Conservation (phyloP, 2,797 vertebrate genomes). For the Kryptopterus vitreolus region DNA sequence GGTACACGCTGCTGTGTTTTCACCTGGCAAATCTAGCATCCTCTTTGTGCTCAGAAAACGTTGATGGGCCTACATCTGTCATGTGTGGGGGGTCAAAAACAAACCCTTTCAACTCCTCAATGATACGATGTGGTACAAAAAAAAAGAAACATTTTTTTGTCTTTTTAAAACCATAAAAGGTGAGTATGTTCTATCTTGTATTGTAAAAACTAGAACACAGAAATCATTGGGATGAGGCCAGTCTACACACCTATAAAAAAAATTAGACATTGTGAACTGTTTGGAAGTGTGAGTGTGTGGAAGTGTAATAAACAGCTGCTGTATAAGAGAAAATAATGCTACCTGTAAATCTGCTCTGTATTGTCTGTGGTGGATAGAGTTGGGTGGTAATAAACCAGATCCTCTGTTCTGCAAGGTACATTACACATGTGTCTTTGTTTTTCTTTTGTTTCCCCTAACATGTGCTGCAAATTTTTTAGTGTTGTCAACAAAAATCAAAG, state of each 20-base stretch:
- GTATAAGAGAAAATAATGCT: conserved; percentile 74
- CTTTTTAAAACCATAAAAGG: conserved; percentile 55
- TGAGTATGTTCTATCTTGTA: conserved; percentile 60
- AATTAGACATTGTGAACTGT: conserved; percentile 69
- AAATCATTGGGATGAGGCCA: conserved; percentile 62
- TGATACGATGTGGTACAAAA: conserved; percentile 63
- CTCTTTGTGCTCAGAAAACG: conserved; percentile 69
- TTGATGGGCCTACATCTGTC: conserved; percentile 64
- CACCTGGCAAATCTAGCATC: conserved; percentile 69
- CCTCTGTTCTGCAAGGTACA: conserved; percentile 78
- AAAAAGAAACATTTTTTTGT: conserved; percentile 61
- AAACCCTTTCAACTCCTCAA: conserved; percentile 63
- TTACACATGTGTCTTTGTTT: conserved; percentile 52
- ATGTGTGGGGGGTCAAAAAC: conserved; percentile 65
- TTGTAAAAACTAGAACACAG: conserved; percentile 62
- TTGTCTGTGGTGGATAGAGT: conserved; percentile 82
- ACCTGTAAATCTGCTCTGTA: conserved; percentile 83
- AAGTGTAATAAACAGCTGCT: conserved; percentile 73
- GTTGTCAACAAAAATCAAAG: neutral
- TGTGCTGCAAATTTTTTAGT: neutral
- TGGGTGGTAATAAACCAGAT: conserved; percentile 83
- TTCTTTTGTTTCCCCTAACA: conserved; percentile 3
- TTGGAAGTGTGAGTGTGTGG: conserved; percentile 61
- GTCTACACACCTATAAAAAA: conserved; percentile 73
- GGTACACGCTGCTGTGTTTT: conserved; percentile 74